Evolutionary conservation across 2,113 vertebrate species (phyloP).

Genomic region (Sinocyclocheilus rhinocerous): DNA sequence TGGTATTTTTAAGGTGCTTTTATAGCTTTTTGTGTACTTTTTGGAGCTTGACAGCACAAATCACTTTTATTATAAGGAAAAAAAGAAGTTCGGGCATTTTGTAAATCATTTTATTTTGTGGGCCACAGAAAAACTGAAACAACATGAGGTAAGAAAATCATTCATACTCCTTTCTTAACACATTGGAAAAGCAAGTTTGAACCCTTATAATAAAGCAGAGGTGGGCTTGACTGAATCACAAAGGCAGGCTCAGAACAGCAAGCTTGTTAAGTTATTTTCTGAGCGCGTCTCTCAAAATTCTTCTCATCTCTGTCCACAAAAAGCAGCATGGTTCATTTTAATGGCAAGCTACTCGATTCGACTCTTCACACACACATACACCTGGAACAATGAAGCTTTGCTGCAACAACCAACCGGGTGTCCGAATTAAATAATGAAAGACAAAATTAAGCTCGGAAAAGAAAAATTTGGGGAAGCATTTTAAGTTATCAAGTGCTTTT

Average conservation of each 20-base stretch:
- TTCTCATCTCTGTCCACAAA: background rate
- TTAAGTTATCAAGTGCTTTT: background rate
- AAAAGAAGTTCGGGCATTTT: no score
- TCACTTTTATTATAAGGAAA: background rate
- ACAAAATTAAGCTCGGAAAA: background rate
- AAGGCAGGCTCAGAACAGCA: background rate
- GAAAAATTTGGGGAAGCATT: background rate
- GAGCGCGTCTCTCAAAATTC: background rate
- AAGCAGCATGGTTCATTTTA: slow-evolving; percentile 11
- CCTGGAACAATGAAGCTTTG: slow-evolving; percentile 17
- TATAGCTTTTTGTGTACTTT: background rate
- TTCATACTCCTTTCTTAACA: background rate
- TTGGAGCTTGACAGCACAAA: background rate
- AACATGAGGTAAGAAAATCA: background rate
- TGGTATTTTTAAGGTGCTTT: background rate
- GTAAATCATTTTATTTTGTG: background rate
- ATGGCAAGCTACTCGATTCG: background rate
- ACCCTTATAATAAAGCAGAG: background rate
- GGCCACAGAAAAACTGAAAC: background rate
- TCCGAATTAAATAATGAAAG: background rate
- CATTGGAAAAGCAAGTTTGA: background rate
- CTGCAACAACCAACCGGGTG: background rate
- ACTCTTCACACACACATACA: background rate
- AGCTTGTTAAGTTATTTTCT: background rate
- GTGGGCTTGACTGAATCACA: slow-evolving; percentile 4